A percentile compares a stretch with the other conserved stretches of the same genome.
Conservation (phyloP, 2,113 vertebrate genomes). For the Balaenoptera acutorostrata region DNA sequence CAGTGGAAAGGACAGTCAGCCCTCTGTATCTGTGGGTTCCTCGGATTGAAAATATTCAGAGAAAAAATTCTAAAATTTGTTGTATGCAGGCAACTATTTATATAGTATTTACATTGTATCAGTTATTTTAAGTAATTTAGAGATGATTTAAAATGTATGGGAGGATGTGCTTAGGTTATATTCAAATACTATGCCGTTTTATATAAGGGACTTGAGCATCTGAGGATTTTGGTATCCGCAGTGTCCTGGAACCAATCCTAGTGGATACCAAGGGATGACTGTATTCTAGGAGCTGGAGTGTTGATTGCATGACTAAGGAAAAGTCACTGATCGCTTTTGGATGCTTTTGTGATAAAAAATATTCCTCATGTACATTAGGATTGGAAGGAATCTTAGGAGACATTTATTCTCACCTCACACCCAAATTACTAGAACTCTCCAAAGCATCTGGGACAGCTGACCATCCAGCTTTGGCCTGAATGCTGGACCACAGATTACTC, state of each 20-base stretch:
- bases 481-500: background rate
- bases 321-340: background rate
- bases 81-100: background rate
- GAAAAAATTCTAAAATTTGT: background rate
- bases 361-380: background rate
- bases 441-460: background rate
- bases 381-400: background rate
- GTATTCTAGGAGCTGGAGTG: background rate
- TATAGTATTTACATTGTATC: background rate
- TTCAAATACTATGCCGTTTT: background rate
- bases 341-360: background rate
- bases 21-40: background rate
- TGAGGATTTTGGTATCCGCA: background rate
- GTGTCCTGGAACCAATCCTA: background rate
- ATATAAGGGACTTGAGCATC: background rate
- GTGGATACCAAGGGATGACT: background rate
- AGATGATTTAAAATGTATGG: background rate
- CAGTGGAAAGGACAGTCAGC: background rate
- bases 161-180: background rate
- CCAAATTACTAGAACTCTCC: background rate
- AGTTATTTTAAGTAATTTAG: background rate
- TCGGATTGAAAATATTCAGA: background rate
- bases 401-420: background rate
- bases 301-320: background rate
- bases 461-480: background rate